phyloP scores from a whole-genome alignment of 2,113 vertebrate species.

The Microcebus griseorufus region DNA sequence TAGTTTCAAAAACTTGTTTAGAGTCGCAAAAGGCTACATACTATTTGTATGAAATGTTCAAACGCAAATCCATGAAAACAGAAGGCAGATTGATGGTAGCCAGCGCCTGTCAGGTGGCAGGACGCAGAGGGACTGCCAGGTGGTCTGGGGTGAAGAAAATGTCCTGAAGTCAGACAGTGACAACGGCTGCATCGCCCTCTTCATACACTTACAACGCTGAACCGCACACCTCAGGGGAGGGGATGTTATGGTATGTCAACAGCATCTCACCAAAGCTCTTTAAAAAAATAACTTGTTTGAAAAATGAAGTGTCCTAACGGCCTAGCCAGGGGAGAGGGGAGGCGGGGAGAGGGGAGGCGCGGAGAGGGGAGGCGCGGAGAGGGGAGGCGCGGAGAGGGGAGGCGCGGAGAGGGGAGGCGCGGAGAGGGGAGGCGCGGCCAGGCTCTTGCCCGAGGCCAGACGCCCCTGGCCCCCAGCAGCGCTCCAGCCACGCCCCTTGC shows the following conservation, averaged over 20 bases:
- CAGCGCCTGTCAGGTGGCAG: not conserved
- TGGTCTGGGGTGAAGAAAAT: not conserved
- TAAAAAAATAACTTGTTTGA: not conserved
- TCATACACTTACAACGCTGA: not conserved
- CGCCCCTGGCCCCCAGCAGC: not conserved
- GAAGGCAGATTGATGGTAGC: not conserved
- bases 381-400: not conserved
- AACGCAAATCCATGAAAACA: not conserved
- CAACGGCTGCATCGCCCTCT: too few species aligned
- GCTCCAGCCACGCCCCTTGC: accelerated
- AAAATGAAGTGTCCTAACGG: not conserved
- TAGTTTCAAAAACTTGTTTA: not conserved
- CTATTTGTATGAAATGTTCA: not conserved
- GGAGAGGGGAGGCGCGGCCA: not conserved
- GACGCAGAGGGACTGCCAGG: not conserved
- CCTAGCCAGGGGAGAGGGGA: not conserved
- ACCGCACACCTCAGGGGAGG: not conserved
- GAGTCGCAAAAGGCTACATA: not conserved
- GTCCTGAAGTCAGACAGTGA: not conserved
- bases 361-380: not conserved
- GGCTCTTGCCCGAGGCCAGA: not conserved
- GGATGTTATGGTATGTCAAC: not conserved
- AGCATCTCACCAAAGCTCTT: not conserved
- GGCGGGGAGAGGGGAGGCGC: too few species aligned
- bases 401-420: not conserved